These are phyloP conservation scores for Hemitrygon akajei DNA, from an alignment of 2,797 vertebrate species.

Conservation along the genomic window DNA sequence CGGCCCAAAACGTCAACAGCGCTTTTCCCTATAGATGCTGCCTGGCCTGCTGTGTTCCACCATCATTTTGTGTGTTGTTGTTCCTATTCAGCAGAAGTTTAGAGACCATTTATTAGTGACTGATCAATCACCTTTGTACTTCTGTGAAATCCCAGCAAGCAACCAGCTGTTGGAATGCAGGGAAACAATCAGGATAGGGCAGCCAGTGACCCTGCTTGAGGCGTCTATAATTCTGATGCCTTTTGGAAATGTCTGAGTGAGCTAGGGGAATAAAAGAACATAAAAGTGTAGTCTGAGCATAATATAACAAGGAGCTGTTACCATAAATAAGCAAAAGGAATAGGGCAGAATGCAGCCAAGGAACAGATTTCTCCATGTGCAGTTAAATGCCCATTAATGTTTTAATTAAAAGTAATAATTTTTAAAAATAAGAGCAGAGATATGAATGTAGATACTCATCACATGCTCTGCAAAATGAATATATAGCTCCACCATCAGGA, in stretches of 20 bases:
- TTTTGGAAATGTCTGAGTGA: neutral
- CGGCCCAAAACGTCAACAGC: too few relatives aligned
- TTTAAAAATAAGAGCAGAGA: too few relatives aligned
- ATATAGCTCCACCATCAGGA: slow-evolving; percentile 22
- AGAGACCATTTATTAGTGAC: neutral
- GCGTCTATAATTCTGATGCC: neutral
- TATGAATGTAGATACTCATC: neutral
- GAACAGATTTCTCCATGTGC: neutral
- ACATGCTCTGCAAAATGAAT: slow-evolving; percentile 2
- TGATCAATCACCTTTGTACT: slow-evolving; percentile 13
- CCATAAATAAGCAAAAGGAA: neutral
- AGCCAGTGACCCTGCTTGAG: neutral
- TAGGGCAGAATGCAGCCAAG: neutral
- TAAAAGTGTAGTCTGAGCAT: neutral
- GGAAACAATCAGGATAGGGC: neutral
- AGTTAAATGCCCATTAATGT: neutral
- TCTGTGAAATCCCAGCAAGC: neutral
- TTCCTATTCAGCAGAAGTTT: slow-evolving; percentile 53
- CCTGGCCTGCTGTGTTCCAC: too few relatives aligned
- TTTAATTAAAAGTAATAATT: slow-evolving; percentile 13
- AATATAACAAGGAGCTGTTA: neutral
- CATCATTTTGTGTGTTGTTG: too few relatives aligned
- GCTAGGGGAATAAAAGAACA: neutral
- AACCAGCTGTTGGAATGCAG: neutral
- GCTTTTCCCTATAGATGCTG: too few relatives aligned